Conservation (phyloP, 2,113 vertebrate species). For the Neolamprologus devosi region DNA sequence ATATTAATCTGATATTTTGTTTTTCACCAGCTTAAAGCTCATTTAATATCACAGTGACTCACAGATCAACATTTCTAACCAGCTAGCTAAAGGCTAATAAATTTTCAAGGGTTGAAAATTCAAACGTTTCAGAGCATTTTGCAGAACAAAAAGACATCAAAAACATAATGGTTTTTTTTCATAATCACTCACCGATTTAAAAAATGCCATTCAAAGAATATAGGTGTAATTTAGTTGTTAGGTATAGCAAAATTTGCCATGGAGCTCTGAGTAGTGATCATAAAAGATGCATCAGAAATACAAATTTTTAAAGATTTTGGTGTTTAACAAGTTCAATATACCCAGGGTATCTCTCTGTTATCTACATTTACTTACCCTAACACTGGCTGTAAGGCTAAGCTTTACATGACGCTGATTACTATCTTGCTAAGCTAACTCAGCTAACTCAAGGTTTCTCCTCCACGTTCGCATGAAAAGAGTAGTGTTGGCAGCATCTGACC, state of each 20-base stretch:
- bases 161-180: accelerated
- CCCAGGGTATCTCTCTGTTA: neutral
- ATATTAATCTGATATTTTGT: neutral
- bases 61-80: neutral
- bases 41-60: neutral
- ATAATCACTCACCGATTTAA: accelerated
- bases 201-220: neutral
- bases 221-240: neutral
- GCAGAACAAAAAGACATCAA: neutral
- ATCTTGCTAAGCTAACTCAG: neutral
- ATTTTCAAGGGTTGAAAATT: accelerated
- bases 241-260: neutral
- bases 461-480: accelerated
- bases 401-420: neutral
- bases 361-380: neutral
- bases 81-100: accelerated
- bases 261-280: neutral
- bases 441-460: neutral
- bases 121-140: neutral
- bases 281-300: neutral
- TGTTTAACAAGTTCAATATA: neutral
- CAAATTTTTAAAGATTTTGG: accelerated
- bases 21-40: neutral
- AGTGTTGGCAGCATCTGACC: neutral
- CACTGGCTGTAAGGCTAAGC: neutral